Evolutionary conservation across 92 coral and sea anemone genomes (phyloP).

Genomic region (Porites evermanni): DNA sequence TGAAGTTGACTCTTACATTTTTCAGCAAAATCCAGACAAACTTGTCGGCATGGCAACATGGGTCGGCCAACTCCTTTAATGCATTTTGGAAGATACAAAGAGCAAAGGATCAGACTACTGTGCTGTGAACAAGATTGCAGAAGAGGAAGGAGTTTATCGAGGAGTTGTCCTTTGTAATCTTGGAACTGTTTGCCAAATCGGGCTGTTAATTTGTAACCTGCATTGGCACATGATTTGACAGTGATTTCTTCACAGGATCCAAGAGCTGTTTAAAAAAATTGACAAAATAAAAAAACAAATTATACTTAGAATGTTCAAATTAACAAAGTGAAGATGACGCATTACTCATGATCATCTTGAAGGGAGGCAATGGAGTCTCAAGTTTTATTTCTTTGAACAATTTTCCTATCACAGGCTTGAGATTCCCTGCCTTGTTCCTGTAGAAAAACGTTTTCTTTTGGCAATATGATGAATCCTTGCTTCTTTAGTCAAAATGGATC

Average conservation of each 20-base stretch:
- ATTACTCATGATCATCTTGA: too few relatives aligned
- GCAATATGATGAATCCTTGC: too few relatives aligned
- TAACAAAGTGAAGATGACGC: too few relatives aligned
- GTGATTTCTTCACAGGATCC: slow-evolving; percentile 51
- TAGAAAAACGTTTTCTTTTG: too few relatives aligned
- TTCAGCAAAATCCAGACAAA: slow-evolving; percentile 69
- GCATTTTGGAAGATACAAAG: slow-evolving; percentile 71
- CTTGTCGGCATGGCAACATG: slow-evolving; percentile 73
- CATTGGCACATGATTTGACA: slow-evolving; percentile 57
- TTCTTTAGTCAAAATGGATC: too few relatives aligned
- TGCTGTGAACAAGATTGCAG: slow-evolving; percentile 44
- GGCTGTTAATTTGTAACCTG: slow-evolving; percentile 60
- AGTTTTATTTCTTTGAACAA: too few relatives aligned
- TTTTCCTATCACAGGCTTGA: too few relatives aligned
- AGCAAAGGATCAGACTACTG: slow-evolving; percentile 66
- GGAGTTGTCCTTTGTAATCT: slow-evolving; percentile 34
- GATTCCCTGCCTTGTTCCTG: too few relatives aligned
- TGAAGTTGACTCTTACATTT: slow-evolving; percentile 39
- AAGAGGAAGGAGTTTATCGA: slow-evolving; percentile 18
- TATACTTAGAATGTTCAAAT: neutral
- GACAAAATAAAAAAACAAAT: neutral
- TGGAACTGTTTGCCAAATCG: slow-evolving; percentile 62
- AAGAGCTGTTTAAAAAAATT: slow-evolving; percentile 38
- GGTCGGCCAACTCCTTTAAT: slow-evolving; percentile 45
- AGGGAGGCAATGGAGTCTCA: too few relatives aligned